phyloP scores from a whole-genome alignment of 2,888 invertebrate genomes.

The Venusia cambrica region DNA sequence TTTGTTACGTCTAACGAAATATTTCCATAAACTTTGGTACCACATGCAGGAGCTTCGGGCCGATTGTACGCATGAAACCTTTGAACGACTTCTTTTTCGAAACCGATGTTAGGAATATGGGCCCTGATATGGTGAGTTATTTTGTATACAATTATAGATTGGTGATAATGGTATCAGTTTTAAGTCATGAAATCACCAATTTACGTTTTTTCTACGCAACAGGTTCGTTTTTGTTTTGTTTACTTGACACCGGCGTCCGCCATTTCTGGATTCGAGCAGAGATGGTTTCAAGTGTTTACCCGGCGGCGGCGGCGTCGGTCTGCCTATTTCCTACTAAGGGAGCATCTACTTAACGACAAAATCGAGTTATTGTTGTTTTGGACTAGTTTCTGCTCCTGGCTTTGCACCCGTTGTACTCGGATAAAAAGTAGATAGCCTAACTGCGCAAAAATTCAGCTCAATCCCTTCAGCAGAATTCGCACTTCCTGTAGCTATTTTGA shows the following conservation, averaged over 20 bases:
- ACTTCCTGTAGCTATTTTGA: no score
- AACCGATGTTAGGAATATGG: conserved; percentile 89
- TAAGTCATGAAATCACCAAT: conserved; percentile 66
- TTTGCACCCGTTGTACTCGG: no score
- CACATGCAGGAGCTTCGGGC: conserved; percentile 70
- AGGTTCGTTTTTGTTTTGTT: conserved; percentile 83
- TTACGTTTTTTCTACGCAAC: conserved; percentile 72
- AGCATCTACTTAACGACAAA: no score
- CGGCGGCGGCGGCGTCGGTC: no score
- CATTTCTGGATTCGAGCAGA: conserved; percentile 78
- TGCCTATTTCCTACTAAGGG: no score
- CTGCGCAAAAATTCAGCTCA: no score
- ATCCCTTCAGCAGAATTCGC: no score
- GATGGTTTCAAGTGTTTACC: no score
- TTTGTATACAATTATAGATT: conserved; percentile 40
- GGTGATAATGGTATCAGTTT: conserved; percentile 45
- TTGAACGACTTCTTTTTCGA: conserved; percentile 85
- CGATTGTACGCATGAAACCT: conserved; percentile 83
- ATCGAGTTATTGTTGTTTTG: no score
- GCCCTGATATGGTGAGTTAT: conserved; percentile 88
- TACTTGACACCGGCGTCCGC: conserved; percentile 83
- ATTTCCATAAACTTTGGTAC: conserved; percentile 60
- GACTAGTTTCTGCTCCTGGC: no score
- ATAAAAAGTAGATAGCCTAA: no score
- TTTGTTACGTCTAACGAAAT: no score